Evolutionary conservation across 2,888 invertebrate species (phyloP).

Genomic region (Rotaria magnacalcarata): DNA sequence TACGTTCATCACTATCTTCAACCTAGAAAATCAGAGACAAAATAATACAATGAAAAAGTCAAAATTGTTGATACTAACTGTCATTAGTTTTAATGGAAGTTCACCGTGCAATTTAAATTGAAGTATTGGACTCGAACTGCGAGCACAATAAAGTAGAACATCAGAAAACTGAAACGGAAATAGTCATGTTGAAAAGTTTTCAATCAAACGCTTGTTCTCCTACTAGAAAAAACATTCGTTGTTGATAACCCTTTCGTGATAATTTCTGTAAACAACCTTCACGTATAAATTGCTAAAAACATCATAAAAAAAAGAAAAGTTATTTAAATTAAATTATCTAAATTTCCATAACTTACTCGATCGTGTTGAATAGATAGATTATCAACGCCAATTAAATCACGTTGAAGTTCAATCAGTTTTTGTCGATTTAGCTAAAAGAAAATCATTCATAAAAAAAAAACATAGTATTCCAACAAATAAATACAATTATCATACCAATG

Average conservation of each 20-base stretch:
- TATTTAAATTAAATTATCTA: neutral
- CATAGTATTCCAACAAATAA: neutral
- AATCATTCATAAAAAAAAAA: neutral
- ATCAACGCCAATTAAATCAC: constrained; percentile 79
- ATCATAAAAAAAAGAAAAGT: neutral
- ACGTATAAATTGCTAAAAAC: constrained; percentile 69
- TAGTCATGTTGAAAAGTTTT: neutral
- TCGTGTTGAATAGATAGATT: constrained; percentile 52
- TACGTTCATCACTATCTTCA: constrained; percentile 70
- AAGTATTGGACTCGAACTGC: constrained; percentile 65
- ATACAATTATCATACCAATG: neutral
- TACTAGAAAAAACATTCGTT: constrained; percentile 91
- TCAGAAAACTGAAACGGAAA: constrained; percentile 74
- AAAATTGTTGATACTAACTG: neutral
- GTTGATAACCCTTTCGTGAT: constrained; percentile 84
- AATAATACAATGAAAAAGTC: neutral
- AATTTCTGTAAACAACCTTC: constrained; percentile 93
- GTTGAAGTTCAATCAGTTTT: constrained; percentile 78
- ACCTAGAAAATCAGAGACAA: constrained; percentile 49
- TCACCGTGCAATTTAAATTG: constrained; percentile 83
- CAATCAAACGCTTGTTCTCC: constrained; percentile 49
- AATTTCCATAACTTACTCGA: constrained; percentile 46
- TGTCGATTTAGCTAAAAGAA: constrained; percentile 68
- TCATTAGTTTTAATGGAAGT: constrained; percentile 68
- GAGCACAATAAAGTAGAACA: constrained; percentile 76